phyloP scores from a whole-genome alignment of 2,113 vertebrate species.

The Meleagris gallopavo region DNA sequence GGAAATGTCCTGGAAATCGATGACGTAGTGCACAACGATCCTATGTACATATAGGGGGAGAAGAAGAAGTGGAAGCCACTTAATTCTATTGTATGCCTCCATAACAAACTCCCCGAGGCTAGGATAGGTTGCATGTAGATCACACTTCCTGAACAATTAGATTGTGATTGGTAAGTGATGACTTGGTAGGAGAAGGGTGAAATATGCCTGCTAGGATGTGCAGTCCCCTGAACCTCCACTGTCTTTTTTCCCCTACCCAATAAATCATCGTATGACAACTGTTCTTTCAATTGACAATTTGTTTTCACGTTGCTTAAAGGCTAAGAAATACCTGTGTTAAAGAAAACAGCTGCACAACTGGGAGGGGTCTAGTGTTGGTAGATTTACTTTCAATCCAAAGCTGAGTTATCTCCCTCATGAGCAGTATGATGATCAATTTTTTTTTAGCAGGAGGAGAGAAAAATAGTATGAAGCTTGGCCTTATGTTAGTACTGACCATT shows the following conservation, averaged over 20 bases:
- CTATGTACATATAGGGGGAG: background rate
- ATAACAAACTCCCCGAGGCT: background rate
- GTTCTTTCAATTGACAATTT: background rate
- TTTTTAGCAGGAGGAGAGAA: too few relatives aligned
- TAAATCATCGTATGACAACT: background rate
- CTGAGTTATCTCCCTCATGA: background rate
- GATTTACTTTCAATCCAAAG: background rate
- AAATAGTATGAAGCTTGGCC: background rate
- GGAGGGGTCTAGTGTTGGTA: slow-evolving; percentile 15
- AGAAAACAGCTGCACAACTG: slow-evolving; percentile 20
- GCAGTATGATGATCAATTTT: background rate
- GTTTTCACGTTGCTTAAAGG: slow-evolving; percentile 38
- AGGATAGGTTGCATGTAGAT: background rate
- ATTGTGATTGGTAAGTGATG: background rate
- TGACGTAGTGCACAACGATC: background rate
- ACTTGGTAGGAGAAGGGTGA: background rate
- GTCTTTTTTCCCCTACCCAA: background rate
- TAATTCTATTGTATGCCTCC: background rate
- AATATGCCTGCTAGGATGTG: background rate
- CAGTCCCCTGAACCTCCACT: background rate
- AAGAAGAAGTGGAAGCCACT: background rate
- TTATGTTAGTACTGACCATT: background rate
- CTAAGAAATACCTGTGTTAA: slow-evolving; percentile 31
- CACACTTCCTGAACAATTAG: background rate
- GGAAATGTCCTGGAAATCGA: background rate